Evolutionary conservation across 2,888 invertebrate genomes (phyloP).

Genomic region (Boloria euphrosyne): DNA sequence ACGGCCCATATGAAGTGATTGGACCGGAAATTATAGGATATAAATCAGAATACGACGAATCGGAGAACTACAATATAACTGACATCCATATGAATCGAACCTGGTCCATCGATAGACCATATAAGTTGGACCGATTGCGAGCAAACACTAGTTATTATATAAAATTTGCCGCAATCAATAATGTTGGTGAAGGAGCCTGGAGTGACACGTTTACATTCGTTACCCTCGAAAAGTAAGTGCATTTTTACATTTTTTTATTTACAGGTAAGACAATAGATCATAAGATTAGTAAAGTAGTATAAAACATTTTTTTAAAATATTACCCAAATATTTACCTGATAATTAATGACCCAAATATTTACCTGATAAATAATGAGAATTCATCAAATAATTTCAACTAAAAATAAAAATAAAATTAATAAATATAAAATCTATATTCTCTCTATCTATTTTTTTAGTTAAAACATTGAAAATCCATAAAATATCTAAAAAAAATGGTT

Average conservation of each 20-base stretch:
- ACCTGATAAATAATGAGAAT: too few species aligned
- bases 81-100: conserved; percentile 66
- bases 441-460: too few species aligned
- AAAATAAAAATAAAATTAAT: too few species aligned
- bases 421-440: too few species aligned
- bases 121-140: conserved; percentile 59
- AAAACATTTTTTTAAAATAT: too few species aligned
- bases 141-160: conserved; percentile 61
- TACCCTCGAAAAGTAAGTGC: conserved; percentile 67
- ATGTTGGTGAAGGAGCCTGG: conserved; percentile 62
- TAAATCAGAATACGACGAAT: conserved; percentile 64
- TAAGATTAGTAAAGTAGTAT: too few species aligned
- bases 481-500: too few species aligned
- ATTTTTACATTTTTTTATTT: conserved; percentile 3
- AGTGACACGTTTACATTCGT: conserved; percentile 51
- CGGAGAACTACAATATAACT: conserved; percentile 58
- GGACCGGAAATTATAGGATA: conserved; percentile 62
- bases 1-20: conserved; percentile 46
- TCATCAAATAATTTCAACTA: too few species aligned
- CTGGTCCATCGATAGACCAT: conserved; percentile 62
- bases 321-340: too few species aligned
- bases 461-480: too few species aligned
- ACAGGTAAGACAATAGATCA: background rate
- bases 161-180: conserved; percentile 66
- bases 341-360: too few species aligned